Conservation (phyloP, 2,888 invertebrate species). For the Nephrotoma guestfalica region DNA sequence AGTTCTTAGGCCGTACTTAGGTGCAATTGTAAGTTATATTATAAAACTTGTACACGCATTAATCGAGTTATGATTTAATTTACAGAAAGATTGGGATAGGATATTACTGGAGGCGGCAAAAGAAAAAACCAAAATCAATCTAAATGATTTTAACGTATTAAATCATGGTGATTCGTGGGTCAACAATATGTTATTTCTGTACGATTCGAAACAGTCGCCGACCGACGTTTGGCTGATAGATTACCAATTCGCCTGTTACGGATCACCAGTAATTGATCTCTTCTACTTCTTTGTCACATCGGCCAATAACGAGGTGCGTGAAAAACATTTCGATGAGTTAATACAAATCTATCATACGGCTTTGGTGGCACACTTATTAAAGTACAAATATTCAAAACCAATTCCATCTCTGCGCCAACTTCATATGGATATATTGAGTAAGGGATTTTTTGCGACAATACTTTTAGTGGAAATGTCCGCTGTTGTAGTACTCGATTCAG, state of each 20-base stretch:
- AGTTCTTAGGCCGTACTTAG: background rate
- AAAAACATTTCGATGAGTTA: background rate
- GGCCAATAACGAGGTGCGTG: background rate
- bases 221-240: background rate
- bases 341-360: background rate
- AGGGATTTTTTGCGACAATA: background rate
- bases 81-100: background rate
- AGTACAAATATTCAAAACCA: background rate
- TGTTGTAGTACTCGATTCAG: background rate
- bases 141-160: background rate
- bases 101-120: background rate
- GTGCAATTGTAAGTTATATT: background rate
- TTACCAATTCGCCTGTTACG: background rate
- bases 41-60: too few species aligned
- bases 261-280: background rate
- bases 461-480: background rate
- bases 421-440: background rate
- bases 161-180: background rate
- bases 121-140: background rate
- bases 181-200: background rate
- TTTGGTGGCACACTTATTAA: background rate
- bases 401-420: background rate
- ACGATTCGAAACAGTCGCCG: slow-evolving; percentile 3
- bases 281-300: background rate
- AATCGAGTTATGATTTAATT: background rate